phyloP scores from a whole-genome alignment of 2,113 vertebrate species.

The Natator depressus region DNA sequence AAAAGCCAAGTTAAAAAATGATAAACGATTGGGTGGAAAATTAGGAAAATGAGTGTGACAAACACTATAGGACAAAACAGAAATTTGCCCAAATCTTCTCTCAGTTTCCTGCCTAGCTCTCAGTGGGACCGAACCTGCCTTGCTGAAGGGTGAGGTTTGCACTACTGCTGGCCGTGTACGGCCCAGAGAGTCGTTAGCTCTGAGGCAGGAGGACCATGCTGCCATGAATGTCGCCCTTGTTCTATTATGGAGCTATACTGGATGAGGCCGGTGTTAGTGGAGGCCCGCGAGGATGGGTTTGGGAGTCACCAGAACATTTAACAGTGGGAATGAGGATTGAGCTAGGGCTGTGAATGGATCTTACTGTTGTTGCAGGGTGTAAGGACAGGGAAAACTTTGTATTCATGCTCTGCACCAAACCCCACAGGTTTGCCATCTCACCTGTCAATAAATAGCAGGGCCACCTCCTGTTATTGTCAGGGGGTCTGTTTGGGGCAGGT shows the following conservation, averaged over 20 bases:
- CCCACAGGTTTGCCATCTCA: background rate
- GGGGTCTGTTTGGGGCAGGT: background rate
- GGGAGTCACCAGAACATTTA: background rate
- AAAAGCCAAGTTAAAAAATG: background rate
- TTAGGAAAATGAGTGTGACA: background rate
- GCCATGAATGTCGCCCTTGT: background rate
- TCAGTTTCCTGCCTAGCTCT: background rate
- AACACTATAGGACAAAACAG: background rate
- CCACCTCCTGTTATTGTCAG: background rate
- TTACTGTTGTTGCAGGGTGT: background rate
- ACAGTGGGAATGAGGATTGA: background rate
- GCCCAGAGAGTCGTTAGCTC: background rate
- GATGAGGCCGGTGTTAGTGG: too few species aligned
- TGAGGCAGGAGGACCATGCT: background rate
- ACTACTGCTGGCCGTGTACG: accelerated
- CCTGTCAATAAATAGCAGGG: background rate
- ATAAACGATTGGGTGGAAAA: background rate
- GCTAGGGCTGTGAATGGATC: background rate
- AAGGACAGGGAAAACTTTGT: too few species aligned
- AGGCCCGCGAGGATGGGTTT: background rate
- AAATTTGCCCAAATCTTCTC: background rate
- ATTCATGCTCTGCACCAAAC: background rate
- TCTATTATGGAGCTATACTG: background rate
- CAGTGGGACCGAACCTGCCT: background rate
- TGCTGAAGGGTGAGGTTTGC: background rate